Base-by-base conservation (phyloP, 2,888 invertebrate genomes). In the Melanargia galathea region DNA sequence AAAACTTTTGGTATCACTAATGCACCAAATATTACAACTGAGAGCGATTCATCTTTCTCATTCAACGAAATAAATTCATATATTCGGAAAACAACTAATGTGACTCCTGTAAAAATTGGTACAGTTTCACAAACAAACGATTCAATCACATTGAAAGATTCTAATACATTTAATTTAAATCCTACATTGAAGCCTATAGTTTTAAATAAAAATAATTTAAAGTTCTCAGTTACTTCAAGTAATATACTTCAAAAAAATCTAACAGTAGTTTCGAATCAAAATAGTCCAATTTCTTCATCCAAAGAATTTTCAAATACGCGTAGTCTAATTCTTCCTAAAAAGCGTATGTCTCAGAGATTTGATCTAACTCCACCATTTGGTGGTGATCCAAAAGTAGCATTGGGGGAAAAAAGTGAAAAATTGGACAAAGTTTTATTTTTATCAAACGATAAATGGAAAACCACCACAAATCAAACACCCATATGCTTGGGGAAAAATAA, bases 401-500 rank as follows among this genome's bases (percentile, higher is more conserved):
- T 46, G 8, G 33, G 35, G 24, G 46, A 58, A 58, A 58, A 22
- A 33, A 11, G 2, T n/a, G n/a, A 22, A 13, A 46, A 46, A 48
- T n/a, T 2, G n/a, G 58, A 58, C 33, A 58, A 58, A 35, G 16
- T 58, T 48, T 48, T 58, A 22, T 58, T 58, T 48, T 18, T 65
- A 48, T 20, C 55, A 10, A 56, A 62, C 20, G 49, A 63, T 20
- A 65, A 38, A 18, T 5, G 16, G 2, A 49, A 55, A 8, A 22
- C 16, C 20, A n/a, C 16, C n/a, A n/a, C n/a, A n/a, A n/a, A n/a
- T 4, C 66, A 73, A 24, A 75, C 66, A 67, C 84, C 84, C 6
- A 80, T 87, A 76, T 82, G 67, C 69, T 73, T 90, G 16, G 90
- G 87, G 1, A 77, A 80, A 62, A 83, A 86, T 71, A 84, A 85